Conservation (phyloP, 37 sponge, comb jelly and placozoan genomes). For the Diacarnus erythraeanus region DNA sequence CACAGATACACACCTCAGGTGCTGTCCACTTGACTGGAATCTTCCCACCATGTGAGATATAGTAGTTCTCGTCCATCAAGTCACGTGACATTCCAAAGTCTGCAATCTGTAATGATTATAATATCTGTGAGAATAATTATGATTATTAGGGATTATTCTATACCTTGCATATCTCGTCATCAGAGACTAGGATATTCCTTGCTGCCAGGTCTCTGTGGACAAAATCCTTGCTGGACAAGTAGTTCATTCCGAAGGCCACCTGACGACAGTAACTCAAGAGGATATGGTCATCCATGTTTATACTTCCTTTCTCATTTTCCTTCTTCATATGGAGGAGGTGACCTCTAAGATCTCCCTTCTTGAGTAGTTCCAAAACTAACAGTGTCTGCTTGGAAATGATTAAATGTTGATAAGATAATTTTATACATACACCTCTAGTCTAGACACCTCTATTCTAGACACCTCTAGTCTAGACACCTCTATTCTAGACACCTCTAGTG, state of each 20-base stretch:
- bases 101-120: neutral
- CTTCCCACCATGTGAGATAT: slow-evolving; percentile 11
- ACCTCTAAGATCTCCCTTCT: neutral
- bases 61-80: slow-evolving; percentile 1
- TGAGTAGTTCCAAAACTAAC: neutral
- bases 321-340: neutral
- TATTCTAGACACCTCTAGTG: no score
- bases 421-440: no score
- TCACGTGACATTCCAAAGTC: slow-evolving; percentile 27
- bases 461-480: no score
- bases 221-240: neutral
- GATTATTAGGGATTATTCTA: neutral
- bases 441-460: no score
- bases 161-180: slow-evolving; percentile 10
- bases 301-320: neutral
- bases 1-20: neutral
- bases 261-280: neutral
- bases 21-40: slow-evolving; percentile 27
- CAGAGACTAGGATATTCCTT: slow-evolving; percentile 12
- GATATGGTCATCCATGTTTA: neutral
- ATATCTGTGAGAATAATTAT: neutral
- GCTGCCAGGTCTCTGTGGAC: slow-evolving; percentile 17
- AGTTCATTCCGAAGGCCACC: neutral
- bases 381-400: no score
- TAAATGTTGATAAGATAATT: no score